Evolutionary conservation across 2,888 invertebrate genomes (phyloP).

Genomic region (Leptopterna dolabrata): DNA sequence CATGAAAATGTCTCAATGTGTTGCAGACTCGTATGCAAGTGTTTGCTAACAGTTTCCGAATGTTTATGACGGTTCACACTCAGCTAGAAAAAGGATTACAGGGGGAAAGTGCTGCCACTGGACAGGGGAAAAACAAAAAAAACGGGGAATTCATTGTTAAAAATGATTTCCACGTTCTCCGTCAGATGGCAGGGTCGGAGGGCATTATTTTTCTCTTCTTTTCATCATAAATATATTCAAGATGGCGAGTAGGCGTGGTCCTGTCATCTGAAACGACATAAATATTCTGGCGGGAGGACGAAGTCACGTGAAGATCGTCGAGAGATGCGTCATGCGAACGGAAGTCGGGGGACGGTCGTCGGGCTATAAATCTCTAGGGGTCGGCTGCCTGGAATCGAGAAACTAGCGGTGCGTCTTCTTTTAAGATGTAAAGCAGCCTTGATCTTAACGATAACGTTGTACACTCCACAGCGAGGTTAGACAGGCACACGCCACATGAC

Average conservation of each 20-base stretch:
- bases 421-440: slow-evolving; percentile 1
- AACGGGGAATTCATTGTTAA: too few species aligned
- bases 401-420: slow-evolving; percentile 4
- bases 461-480: not conserved
- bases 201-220: not conserved
- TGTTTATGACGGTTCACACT: too few species aligned
- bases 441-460: not conserved
- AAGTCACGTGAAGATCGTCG: slow-evolving; percentile 30
- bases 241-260: slow-evolving; percentile 53
- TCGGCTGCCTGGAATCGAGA: not conserved
- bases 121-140: too few species aligned
- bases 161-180: too few species aligned
- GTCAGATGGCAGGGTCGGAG: too few species aligned
- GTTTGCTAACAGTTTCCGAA: too few species aligned
- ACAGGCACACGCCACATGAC: not conserved
- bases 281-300: slow-evolving; percentile 25
- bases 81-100: too few species aligned
- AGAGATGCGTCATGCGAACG: slow-evolving; percentile 36
- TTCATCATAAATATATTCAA: slow-evolving; percentile 51
- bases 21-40: too few species aligned
- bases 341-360: not conserved
- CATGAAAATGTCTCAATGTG: too few species aligned
- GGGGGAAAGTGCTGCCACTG: too few species aligned
- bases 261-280: slow-evolving; percentile 41
- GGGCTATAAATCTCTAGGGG: slow-evolving; percentile 7